Evolutionary conservation across 2,113 vertebrate species (phyloP), one percentile per base, ranked within the genome.

Genomic region (Pangasianodon hypophthalmus): DNA sequence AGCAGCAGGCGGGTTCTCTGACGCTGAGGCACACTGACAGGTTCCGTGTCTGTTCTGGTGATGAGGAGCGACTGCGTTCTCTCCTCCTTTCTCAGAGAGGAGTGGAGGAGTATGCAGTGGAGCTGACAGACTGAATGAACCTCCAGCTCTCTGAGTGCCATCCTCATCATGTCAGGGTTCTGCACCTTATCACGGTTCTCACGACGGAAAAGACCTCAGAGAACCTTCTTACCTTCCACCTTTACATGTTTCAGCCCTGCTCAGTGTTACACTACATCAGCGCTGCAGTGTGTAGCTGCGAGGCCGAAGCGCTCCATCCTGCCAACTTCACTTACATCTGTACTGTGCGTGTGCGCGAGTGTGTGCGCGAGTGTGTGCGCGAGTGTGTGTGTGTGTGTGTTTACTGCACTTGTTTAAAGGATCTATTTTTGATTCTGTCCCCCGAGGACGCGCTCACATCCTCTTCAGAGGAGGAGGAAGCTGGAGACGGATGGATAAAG

Each of bases 121-220:
- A 92, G 96, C 97, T 91, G 98, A 98, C 93, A 97, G 96, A 94
- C 97, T 97, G 97, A 96, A 97, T 92, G 97, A 98, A 90, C 95
- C 97, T 50, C 96, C 96, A 29, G 97, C 96, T 50, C 96, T 96
- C 96, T 67, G 94, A 95, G 24, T 95, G 95, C 67, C 80, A 93
- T 92, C 92, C 54, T 48, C 41, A 8, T 94, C 97, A 96, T 96
- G 97, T 97, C 92, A 94, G 93, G 95, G 90, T 41, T 90, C 91
- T 84, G 58, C 69, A 83, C 8, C 71, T 60, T 19, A 82, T 29
- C 88, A 91, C 46, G 69, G 29, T 54, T 82, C 37, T 75, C 62
- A 21, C 11, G 29, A 3, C 41, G 10, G 7, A 56, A 21, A 81
- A 67, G 75, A 50, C 75, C 60, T 81, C 48, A 19, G 41, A 87